Conservation (phyloP, 2,888 invertebrate species). For the Gandaritis pyraliata region DNA sequence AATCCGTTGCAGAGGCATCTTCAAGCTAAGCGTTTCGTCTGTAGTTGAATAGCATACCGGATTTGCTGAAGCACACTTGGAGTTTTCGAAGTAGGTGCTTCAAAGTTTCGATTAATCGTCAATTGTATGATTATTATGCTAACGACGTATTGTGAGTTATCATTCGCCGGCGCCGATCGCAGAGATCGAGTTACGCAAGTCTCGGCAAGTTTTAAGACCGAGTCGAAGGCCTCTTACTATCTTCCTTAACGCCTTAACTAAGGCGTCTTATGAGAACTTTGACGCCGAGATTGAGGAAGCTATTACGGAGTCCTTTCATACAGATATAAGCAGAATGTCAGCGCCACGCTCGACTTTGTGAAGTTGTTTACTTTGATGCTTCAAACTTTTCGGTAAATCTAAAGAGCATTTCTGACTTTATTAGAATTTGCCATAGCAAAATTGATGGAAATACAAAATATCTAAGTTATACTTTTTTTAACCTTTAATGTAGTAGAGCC, state of each 20-base stretch:
- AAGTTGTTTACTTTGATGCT: conserved; percentile 81
- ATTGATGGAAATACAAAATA: conserved; percentile 69
- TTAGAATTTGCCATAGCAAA: conserved; percentile 24
- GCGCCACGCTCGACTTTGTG: conserved; percentile 79
- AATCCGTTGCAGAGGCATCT: background rate
- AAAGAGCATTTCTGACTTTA: conserved; percentile 52
- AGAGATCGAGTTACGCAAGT: conserved; percentile 80
- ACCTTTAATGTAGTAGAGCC: conserved; percentile 47
- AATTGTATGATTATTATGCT: conserved; percentile 72
- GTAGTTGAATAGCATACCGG: conserved; percentile 4
- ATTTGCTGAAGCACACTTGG: conserved; percentile 12
- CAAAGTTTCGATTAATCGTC: conserved; percentile 35
- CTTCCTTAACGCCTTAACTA: conserved; percentile 83
- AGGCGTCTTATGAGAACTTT: conserved; percentile 84
- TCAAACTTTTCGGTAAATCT: conserved; percentile 69
- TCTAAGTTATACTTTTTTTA: conserved; percentile 67
- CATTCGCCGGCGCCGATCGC: conserved; percentile 69
- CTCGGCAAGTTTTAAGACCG: conserved; percentile 81
- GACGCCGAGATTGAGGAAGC: conserved; percentile 83
- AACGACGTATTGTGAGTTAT: conserved; percentile 78
- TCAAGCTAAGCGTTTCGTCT: conserved; percentile 10
- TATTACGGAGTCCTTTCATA: conserved; percentile 81
- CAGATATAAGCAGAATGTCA: conserved; percentile 83
- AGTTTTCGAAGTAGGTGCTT: conserved; percentile 11
- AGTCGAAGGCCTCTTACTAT: conserved; percentile 80